Percentiles rank a stretch among this genome's conserved stretches.
Conservation (phyloP, 2,888 invertebrate species). For the Mechanitis messenoides region DNA sequence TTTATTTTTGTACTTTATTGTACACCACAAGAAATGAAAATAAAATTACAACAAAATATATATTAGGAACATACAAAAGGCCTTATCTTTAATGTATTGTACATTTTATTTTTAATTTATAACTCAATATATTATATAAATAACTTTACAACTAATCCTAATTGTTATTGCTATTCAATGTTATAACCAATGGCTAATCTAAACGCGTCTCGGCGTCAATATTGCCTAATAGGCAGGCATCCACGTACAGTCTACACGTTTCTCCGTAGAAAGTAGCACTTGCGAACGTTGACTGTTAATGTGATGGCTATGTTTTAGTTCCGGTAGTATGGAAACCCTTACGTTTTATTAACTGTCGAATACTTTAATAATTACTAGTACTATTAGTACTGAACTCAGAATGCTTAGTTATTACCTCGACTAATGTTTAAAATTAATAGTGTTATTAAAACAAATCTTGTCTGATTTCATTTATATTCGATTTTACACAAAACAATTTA, state of each 20-base stretch:
- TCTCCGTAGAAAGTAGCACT: constrained; percentile 66
- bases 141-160: neutral
- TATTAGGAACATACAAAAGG: no score
- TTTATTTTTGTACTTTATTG: no score
- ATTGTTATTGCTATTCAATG: constrained; percentile 4
- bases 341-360: constrained; percentile 13
- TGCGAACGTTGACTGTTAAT: constrained; percentile 64
- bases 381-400: no score
- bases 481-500: no score
- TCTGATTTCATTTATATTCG: no score
- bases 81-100: no score
- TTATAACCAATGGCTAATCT: constrained; percentile 31
- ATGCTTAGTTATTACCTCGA: no score
- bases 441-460: no score
- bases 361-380: neutral
- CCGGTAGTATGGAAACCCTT: constrained; percentile 49
- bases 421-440: no score
- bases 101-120: no score
- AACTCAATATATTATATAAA: neutral
- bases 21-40: no score
- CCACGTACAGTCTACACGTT: constrained; percentile 53
- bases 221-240: constrained; percentile 62
- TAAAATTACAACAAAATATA: no score
- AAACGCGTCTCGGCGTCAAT: constrained; percentile 40
- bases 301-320: constrained; percentile 47